Percentiles rank a stretch among this genome's conserved stretches.
These are phyloP conservation scores for Phasianus colchicus DNA, from an alignment of 2,113 vertebrate species.

Conservation along the genomic window DNA sequence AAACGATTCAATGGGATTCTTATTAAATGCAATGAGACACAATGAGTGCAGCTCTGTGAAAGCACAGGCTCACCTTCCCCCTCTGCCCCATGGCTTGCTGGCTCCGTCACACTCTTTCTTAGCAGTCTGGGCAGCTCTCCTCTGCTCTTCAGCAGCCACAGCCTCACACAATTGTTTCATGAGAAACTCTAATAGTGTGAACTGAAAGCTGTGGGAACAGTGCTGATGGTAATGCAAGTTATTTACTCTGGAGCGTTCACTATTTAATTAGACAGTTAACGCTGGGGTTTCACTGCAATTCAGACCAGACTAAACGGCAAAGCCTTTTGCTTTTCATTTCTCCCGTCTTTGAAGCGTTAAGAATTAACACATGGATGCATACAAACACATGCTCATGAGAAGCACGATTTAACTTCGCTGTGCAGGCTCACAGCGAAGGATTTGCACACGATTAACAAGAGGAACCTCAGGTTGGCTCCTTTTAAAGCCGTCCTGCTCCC, in stretches of 20 bases:
- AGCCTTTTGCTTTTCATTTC: constrained; percentile 4
- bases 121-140: neutral
- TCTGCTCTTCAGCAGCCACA: neutral
- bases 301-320: neutral
- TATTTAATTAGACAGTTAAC: neutral
- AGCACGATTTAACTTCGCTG: neutral
- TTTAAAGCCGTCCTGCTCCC: neutral
- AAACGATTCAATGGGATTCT: neutral
- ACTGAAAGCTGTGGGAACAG: constrained; percentile 23
- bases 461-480: neutral
- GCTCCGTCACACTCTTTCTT: rapidly evolving
- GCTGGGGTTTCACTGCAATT: neutral
- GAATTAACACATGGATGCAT: neutral
- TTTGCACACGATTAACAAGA: neutral
- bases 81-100: neutral
- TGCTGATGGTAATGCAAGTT: neutral
- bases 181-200: neutral
- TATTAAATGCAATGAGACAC: neutral
- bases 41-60: neutral
- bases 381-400: neutral
- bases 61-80: neutral
- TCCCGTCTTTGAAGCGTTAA: neutral
- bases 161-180: neutral
- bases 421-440: neutral
- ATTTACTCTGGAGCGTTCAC: neutral